Evolutionary conservation across 2,797 vertebrate genomes (phyloP).

Genomic region (Tauraco hartlaubi): DNA sequence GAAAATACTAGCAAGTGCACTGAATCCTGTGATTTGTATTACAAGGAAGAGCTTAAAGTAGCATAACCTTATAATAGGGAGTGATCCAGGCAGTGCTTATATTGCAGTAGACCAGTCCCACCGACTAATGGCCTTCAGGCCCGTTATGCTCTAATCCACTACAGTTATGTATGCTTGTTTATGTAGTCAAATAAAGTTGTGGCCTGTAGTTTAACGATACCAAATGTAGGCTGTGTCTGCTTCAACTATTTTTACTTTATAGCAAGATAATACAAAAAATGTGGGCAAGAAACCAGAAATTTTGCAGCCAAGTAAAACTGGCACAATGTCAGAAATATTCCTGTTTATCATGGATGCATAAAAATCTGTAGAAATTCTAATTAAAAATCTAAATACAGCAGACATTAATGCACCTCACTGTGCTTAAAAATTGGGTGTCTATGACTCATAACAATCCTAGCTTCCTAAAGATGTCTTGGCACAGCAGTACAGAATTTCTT

Average conservation of each 20-base stretch:
- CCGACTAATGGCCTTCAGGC: neutral
- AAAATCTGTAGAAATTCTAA: neutral
- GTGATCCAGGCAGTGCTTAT: neutral
- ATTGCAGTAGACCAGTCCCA: neutral
- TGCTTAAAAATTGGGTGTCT: neutral
- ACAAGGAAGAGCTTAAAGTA: conserved; percentile 10
- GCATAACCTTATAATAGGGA: neutral
- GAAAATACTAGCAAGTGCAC: conserved; percentile 21
- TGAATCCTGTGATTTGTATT: conserved; percentile 17
- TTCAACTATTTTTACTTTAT: conserved; percentile 24
- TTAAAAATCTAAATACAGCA: neutral
- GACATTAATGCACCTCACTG: neutral
- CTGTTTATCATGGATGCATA: neutral
- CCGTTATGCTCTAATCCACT: conserved; percentile 33
- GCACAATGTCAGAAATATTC: conserved; percentile 24
- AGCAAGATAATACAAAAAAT: conserved; percentile 34
- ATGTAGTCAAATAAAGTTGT: conserved; percentile 16
- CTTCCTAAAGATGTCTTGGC: neutral
- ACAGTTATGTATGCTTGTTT: conserved; percentile 1
- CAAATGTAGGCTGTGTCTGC: conserved; percentile 8
- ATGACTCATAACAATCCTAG: neutral
- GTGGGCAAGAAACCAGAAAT: conserved; percentile 14
- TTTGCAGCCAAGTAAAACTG: conserved; percentile 12
- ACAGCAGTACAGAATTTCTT: neutral
- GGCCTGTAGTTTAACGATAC: conserved; percentile 30